These are phyloP conservation scores for Laspeyria flexula DNA, from an alignment of 2,888 invertebrate genomes.

Conservation along the genomic window DNA sequence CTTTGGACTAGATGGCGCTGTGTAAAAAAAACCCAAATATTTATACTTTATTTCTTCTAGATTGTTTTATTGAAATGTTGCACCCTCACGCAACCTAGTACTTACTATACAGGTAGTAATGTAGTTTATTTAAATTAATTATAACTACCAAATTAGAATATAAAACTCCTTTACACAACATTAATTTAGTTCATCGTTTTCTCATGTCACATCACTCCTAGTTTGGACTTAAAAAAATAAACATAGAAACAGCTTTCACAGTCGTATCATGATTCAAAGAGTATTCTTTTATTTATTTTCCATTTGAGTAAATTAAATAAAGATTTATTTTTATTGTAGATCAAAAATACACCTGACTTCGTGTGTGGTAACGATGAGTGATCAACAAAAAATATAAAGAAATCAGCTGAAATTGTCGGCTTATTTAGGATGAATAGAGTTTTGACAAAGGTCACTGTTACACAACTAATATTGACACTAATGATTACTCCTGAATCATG, in stretches of 20 bases:
- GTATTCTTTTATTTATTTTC: conserved; percentile 42
- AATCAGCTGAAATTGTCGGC: not conserved
- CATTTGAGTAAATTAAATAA: conserved; percentile 45
- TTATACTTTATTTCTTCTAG: no score
- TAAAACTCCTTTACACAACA: not conserved
- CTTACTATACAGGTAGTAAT: no score
- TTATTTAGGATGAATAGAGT: not conserved
- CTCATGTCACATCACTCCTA: conserved; percentile 9
- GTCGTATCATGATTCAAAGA: conserved; percentile 34
- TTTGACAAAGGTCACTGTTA: no score
- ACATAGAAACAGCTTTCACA: conserved; percentile 36
- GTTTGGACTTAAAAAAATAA: conserved; percentile 27
- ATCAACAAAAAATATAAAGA: not conserved
- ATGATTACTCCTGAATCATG: no score
- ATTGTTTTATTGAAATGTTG: no score
- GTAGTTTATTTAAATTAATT: no score
- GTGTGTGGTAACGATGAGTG: conserved; percentile 47
- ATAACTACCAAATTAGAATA: no score
- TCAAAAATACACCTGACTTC: conserved; percentile 51
- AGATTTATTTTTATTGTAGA: conserved; percentile 45
- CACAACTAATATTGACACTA: no score
- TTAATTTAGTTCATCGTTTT: not conserved
- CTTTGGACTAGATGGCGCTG: no score
- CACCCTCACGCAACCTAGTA: no score
- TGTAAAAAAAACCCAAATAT: no score